phyloP scores from a whole-genome alignment of 2,797 vertebrate genomes.

The Pseudocheirus occidentalis region DNA sequence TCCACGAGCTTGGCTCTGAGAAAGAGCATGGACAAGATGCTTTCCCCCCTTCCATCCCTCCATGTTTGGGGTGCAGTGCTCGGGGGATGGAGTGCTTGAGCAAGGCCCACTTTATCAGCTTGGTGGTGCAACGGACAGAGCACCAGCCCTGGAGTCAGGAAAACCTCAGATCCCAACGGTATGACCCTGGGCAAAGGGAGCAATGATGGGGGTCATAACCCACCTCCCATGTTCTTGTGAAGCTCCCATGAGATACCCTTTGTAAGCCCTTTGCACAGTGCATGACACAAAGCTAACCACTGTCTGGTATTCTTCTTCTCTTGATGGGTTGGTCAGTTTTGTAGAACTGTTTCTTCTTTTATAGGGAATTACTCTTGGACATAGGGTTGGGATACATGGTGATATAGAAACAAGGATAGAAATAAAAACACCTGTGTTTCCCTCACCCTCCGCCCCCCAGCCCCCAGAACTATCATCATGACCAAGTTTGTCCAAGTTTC shows the following conservation, averaged over 20 bases:
- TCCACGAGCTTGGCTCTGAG: background rate
- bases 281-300: background rate
- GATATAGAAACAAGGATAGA: background rate
- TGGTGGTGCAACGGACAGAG: too few relatives aligned
- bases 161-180: background rate
- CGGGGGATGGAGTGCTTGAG: background rate
- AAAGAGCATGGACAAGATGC: too few relatives aligned
- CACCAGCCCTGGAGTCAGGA: background rate
- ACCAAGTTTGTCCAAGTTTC: background rate
- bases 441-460: too few relatives aligned
- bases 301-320: constrained; percentile 15
- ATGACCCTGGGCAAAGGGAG: background rate
- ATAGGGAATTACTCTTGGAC: background rate
- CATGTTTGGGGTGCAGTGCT: background rate
- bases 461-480: background rate
- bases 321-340: constrained; percentile 38
- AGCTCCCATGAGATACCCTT: constrained; percentile 35
- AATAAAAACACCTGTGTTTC: background rate
- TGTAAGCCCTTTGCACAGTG: constrained; percentile 16
- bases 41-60: too few relatives aligned
- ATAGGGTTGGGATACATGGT: background rate
- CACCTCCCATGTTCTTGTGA: background rate
- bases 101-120: too few relatives aligned
- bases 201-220: background rate
- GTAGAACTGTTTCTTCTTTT: background rate